Evolutionary conservation across 2,888 invertebrate species (phyloP).

Genomic region (Limnephilus lunatus): DNA sequence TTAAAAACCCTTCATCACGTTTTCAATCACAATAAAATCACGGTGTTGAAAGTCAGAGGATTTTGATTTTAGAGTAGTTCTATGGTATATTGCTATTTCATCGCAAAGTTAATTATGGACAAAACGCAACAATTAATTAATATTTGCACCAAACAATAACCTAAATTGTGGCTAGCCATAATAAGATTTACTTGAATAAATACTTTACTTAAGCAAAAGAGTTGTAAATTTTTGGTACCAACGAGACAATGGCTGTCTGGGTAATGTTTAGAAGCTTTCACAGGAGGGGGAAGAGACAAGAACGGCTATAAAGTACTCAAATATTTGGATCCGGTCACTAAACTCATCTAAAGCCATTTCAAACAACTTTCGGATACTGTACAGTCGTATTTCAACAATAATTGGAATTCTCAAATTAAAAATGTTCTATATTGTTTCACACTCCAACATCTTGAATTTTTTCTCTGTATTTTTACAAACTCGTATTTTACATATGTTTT

Average conservation of each 20-base stretch:
- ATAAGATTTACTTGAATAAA: not conserved
- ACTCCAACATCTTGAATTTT: too few relatives aligned
- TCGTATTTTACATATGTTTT: too few relatives aligned
- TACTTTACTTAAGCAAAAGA: not conserved
- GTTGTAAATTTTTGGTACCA: not conserved
- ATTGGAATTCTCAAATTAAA: not conserved
- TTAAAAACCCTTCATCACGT: not conserved
- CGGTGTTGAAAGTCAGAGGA: not conserved
- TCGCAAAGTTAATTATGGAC: not conserved
- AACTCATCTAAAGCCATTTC: not conserved
- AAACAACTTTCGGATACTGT: not conserved
- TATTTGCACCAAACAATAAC: not conserved
- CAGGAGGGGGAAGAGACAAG: too few relatives aligned
- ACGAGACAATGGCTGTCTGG: not conserved
- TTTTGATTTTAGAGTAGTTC: not conserved
- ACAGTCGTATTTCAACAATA: not conserved
- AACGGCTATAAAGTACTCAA: not conserved
- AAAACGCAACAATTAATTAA: not conserved
- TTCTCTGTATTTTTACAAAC: too few relatives aligned
- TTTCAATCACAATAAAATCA: not conserved
- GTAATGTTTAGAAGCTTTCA: too few relatives aligned
- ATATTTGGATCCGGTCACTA: not conserved
- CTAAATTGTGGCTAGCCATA: not conserved
- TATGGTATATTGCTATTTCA: not conserved
- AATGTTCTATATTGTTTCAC: not conserved